These are phyloP conservation scores for Drosophila mayri DNA, from an alignment of 1,140 invertebrate species.

Conservation along the genomic window DNA sequence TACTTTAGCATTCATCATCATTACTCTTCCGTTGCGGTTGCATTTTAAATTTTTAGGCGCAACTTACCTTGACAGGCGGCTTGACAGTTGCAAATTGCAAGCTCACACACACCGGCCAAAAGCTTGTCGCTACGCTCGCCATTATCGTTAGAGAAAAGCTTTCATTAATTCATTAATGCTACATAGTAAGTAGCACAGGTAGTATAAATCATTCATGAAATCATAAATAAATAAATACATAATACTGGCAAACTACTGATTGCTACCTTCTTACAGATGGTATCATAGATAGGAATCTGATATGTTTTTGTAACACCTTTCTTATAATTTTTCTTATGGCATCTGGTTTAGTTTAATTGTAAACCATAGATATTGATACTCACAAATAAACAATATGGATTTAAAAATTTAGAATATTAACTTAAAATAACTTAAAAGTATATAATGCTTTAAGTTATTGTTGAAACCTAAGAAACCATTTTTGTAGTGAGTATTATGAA, in stretches of 20 bases:
- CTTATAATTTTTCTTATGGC: too few species aligned
- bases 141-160: conserved; percentile 23
- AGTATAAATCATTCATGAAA: neutral
- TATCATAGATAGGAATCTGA: too few species aligned
- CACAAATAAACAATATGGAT: too few species aligned
- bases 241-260: neutral
- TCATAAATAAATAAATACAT: neutral
- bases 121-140: conserved; percentile 30
- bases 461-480: too few species aligned
- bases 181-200: neutral
- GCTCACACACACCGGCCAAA: conserved; percentile 15
- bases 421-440: too few species aligned
- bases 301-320: too few species aligned
- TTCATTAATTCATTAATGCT: conserved; percentile 4
- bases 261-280: too few species aligned
- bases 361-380: too few species aligned
- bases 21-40: conserved; percentile 69
- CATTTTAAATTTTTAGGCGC: conserved; percentile 68
- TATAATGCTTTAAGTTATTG: too few species aligned
- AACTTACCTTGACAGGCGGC: conserved; percentile 61
- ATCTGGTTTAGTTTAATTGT: too few species aligned
- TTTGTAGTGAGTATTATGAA: too few species aligned
- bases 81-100: conserved; percentile 78
- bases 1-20: conserved; percentile 82
- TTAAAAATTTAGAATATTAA: too few species aligned